Evolutionary conservation across 1,140 invertebrate genomes (phyloP), one percentile per base, ranked within the genome.

Genomic region (Sarcophaga peregrina): DNA sequence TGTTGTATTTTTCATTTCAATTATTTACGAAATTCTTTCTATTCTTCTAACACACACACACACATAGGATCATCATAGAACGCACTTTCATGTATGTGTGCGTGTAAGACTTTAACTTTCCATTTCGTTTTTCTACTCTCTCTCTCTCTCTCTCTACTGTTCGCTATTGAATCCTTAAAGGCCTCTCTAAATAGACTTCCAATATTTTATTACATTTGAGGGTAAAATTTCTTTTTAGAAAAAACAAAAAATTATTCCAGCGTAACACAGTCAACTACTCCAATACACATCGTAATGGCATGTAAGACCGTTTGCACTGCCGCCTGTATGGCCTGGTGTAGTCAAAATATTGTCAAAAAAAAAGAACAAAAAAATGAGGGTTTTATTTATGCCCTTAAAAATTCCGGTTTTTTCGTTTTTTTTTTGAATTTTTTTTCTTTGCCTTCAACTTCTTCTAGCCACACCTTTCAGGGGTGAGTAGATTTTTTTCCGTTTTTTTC

Each of bases 391-490:
- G 47, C 48, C 50, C 13, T 62, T 74, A 3, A 83, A 81, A 8
- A 83, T 37, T 37, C 25, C 25, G 25, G 25, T 37, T 37, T 4
- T 37, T 1, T 37, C 4, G 25, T 37, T 37, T 1, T 37, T 37
- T 1, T 37, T n/a, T n/a, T n/a, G n/a, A n/a, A n/a, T n/a, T n/a
- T n/a, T 37, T 37, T 37, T 37, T 37, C 4, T 37, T 37, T 37
- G 25, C 25, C 46, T 45, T 47, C 37, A 68, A 68, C 78, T 52
- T 58, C 84, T 81, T 80, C 81, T 87, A 85, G 88, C 88, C 88
- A 89, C 88, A 89, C 88, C 88, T 89, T 89, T 87, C 83, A 87
- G 87, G 88, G 88, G 88, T 89, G 88, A 88, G 85, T 86, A 37
- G 4, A 2, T 83, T 83, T 81, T 81, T 75, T 82, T 48, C 37